phyloP scores from a whole-genome alignment of 1,140 invertebrate genomes.

The Drosophila ercepeae region DNA sequence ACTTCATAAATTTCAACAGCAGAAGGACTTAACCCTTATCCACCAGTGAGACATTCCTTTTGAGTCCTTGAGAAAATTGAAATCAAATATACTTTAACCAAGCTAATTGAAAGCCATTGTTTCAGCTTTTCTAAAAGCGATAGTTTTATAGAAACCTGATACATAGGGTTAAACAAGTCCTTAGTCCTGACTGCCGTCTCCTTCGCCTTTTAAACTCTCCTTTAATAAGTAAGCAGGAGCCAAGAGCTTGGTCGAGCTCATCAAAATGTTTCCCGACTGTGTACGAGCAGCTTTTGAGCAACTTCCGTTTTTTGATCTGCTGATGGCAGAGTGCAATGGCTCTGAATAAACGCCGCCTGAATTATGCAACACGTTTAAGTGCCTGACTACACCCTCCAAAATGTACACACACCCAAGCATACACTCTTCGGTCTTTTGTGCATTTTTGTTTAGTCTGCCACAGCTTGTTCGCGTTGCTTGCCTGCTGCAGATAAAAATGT shows the following conservation, averaged over 20 bases:
- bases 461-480: constrained; percentile 8
- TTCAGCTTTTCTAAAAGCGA: no score
- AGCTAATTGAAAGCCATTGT: no score
- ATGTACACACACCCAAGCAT: constrained; percentile 11
- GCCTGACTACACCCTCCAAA: constrained; percentile 37
- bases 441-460: constrained; percentile 39
- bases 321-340: constrained; percentile 56
- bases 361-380: constrained; percentile 78
- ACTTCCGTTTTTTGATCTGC: constrained; percentile 66
- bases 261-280: constrained; percentile 40
- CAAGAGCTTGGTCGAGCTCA: constrained; percentile 37
- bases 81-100: background rate
- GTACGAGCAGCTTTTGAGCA: constrained; percentile 36
- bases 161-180: background rate
- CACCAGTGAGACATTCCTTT: background rate
- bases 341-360: constrained; percentile 68
- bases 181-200: background rate
- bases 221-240: constrained; percentile 62
- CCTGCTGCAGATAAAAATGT: constrained; percentile 49
- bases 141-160: background rate
- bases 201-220: constrained; percentile 35
- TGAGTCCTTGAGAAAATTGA: background rate
- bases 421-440: constrained; percentile 24
- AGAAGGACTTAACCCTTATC: constrained; percentile 23
- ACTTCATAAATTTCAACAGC: constrained; percentile 51